Conservation (phyloP, 2,113 vertebrate species). For the Tenebrosternarchus preto region DNA sequence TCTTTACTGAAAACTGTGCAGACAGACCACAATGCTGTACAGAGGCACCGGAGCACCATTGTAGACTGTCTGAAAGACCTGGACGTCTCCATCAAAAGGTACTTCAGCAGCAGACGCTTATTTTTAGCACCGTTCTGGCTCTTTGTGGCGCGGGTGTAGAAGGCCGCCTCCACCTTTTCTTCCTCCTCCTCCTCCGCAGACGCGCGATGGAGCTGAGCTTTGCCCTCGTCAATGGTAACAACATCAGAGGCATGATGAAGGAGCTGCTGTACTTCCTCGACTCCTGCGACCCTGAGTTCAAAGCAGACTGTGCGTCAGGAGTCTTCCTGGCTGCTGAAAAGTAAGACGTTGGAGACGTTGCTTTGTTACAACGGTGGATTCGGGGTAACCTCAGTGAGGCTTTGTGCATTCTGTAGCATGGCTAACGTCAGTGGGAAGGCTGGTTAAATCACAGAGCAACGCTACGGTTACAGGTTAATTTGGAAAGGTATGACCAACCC, state of each 20-base stretch:
- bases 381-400: too few species aligned
- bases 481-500: not conserved
- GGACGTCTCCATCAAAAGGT: slow-evolving; percentile 99
- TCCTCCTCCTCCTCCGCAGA: slow-evolving; percentile 65
- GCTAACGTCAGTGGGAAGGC: not conserved
- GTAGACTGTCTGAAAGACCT: slow-evolving; percentile 98
- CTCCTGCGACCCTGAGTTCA: slow-evolving; percentile 98
- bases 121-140: not conserved
- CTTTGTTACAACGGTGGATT: not conserved
- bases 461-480: not conserved
- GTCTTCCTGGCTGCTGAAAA: slow-evolving; percentile 98
- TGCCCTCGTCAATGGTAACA: slow-evolving; percentile 97
- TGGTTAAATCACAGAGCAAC: not conserved
- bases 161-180: not conserved
- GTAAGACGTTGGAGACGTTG: slow-evolving; percentile 69
- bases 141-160: not conserved
- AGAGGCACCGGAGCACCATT: slow-evolving; percentile 96
- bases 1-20: slow-evolving; percentile 98
- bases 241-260: slow-evolving; percentile 99
- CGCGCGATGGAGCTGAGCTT: slow-evolving; percentile 99
- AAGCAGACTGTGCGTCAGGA: slow-evolving; percentile 97
- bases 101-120: slow-evolving; percentile 29
- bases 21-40: slow-evolving; percentile 98
- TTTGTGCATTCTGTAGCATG: not conserved
- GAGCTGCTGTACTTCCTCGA: slow-evolving; percentile 98